These are phyloP conservation scores for Argyresthia goedartella DNA, from an alignment of 2,888 invertebrate genomes.

Conservation along the genomic window DNA sequence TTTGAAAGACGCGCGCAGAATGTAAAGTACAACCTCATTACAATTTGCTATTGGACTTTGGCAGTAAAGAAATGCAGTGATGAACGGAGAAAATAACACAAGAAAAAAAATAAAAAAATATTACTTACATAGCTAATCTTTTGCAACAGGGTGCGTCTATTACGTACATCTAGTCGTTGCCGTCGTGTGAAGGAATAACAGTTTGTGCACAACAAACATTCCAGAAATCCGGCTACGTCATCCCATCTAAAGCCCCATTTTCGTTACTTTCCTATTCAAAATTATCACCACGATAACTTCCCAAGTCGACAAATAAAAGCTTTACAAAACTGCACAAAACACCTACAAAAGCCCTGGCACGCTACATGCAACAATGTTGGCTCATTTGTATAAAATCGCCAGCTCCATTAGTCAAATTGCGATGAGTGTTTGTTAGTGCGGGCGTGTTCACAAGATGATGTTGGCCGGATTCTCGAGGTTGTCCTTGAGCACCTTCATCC, in stretches of 20 bases:
- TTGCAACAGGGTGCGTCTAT: no score
- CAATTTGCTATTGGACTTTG: conserved; percentile 28
- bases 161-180: not conserved
- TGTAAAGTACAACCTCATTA: conserved; percentile 10
- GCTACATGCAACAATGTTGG: not conserved
- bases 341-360: no score
- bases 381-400: not conserved
- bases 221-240: no score
- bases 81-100: not conserved
- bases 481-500: conserved; percentile 91
- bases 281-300: no score
- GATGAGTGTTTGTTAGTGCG: conserved; percentile 4
- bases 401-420: conserved; percentile 23
- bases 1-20: conserved; percentile 17
- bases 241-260: no score
- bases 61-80: not conserved
- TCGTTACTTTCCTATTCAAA: no score
- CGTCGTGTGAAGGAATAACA: not conserved
- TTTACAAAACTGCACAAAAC: no score
- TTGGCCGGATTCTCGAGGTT: conserved; percentile 93
- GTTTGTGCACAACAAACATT: not conserved
- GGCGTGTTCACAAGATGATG: conserved; percentile 86
- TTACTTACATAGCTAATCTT: not conserved
- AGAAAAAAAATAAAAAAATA: not conserved
- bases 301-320: no score